A percentile compares a stretch with the other conserved stretches of the same genome.
Evolutionary conservation across 2,797 vertebrate genomes (phyloP).

Genomic region (Betta splendens): DNA sequence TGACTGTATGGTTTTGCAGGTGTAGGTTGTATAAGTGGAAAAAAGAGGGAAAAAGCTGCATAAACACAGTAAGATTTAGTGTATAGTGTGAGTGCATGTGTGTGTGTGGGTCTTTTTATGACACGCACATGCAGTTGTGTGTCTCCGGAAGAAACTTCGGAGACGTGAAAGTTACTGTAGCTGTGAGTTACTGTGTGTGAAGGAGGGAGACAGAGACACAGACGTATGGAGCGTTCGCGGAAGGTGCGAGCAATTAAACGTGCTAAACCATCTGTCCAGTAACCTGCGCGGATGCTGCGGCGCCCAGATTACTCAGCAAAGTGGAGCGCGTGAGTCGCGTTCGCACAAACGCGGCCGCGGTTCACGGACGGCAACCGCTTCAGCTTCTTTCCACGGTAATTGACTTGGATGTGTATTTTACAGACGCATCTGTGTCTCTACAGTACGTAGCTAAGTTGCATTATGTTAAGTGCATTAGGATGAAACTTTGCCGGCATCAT

Average conservation of each 20-base stretch:
- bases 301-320: conserved; percentile 91
- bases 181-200: conserved; percentile 11
- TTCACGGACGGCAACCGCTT: no score
- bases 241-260: conserved; percentile 94
- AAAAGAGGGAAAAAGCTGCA: background rate
- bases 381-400: no score
- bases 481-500: no score
- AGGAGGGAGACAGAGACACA: conserved; percentile 8
- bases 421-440: no score
- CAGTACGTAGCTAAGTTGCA: no score
- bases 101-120: background rate
- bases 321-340: conserved; percentile 67
- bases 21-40: background rate
- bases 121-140: background rate
- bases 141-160: background rate
- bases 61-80: background rate
- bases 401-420: background rate
- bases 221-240: conserved; percentile 66
- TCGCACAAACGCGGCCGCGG: conserved; percentile 2
- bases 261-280: conserved; percentile 94
- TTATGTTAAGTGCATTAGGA: no score
- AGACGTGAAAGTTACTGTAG: conserved; percentile 3
- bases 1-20: conserved; percentile 20
- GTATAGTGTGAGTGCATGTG: background rate
- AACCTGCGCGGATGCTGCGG: conserved; percentile 88